phyloP scores from a whole-genome alignment of 2,113 vertebrate genomes.

The Cyanoramphus novaezelandiae region DNA sequence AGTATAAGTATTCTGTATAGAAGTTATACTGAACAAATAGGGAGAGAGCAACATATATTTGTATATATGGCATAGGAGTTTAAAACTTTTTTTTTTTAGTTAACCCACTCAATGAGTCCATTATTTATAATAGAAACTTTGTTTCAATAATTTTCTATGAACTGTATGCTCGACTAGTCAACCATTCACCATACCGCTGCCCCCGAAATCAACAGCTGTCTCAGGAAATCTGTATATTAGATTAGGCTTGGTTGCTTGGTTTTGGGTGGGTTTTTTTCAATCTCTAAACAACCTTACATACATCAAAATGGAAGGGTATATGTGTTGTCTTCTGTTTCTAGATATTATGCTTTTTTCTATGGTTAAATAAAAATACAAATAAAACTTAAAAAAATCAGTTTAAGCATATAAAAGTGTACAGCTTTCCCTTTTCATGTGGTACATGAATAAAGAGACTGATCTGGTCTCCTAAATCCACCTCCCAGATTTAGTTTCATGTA shows the following conservation, averaged over 20 bases:
- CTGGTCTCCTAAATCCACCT: neutral
- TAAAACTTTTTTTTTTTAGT: neutral
- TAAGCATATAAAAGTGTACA: neutral
- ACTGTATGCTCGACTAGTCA: neutral
- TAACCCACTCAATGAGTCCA: neutral
- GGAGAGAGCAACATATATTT: neutral
- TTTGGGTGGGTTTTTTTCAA: neutral
- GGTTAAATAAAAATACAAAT: neutral
- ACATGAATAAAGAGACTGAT: neutral
- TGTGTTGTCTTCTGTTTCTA: neutral
- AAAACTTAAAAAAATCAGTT: neutral
- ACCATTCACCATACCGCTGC: neutral
- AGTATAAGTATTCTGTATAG: conserved; percentile 1
- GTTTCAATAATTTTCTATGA: neutral
- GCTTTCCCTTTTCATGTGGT: neutral
- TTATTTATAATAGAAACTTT: neutral
- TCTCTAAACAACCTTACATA: neutral
- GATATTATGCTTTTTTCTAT: neutral
- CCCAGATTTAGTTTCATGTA: neutral
- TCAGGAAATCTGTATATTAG: neutral
- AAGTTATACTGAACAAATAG: neutral
- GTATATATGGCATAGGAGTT: neutral
- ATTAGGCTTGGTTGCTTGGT: neutral
- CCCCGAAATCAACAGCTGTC: neutral
- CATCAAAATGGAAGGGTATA: neutral